Evolutionary conservation across 2,113 vertebrate genomes (phyloP).

Genomic region (Pelodiscus sinensis): DNA sequence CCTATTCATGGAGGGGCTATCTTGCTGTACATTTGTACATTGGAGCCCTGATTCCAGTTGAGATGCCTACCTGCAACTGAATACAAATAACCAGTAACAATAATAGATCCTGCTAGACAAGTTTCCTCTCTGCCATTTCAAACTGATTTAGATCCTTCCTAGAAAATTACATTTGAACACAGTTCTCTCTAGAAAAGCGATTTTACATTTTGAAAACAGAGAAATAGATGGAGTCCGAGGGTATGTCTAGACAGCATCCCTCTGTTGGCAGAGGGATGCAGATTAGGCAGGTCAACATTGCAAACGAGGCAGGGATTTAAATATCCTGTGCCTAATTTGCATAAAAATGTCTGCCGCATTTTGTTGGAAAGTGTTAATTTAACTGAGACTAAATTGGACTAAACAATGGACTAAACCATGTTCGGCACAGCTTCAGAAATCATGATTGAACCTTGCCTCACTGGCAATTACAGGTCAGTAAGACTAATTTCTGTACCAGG

Average conservation of each 20-base stretch:
- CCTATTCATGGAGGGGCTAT: not conserved
- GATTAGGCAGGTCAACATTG: too few relatives aligned
- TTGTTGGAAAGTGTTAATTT: not conserved
- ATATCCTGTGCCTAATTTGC: too few relatives aligned
- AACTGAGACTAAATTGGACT: not conserved
- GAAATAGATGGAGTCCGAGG: not conserved
- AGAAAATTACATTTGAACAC: not conserved
- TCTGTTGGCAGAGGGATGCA: too few relatives aligned
- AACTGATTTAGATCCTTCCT: accelerated
- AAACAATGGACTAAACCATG: not conserved
- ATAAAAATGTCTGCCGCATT: too few relatives aligned
- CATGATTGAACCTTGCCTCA: not conserved
- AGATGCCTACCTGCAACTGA: too few relatives aligned
- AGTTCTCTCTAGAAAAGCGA: not conserved
- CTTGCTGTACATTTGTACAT: too few relatives aligned
- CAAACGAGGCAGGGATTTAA: too few relatives aligned
- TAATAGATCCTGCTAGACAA: too few relatives aligned
- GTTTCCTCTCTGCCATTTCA: not conserved
- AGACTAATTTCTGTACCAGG: not conserved
- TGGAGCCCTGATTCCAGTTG: too few relatives aligned
- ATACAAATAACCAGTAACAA: too few relatives aligned
- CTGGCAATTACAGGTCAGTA: not conserved
- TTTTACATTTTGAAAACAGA: not conserved
- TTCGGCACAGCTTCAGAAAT: not conserved
- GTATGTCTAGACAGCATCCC: too few relatives aligned